These are phyloP conservation scores for Callitettix versicolor DNA, from an alignment of 1,140 invertebrate genomes.

Conservation along the genomic window DNA sequence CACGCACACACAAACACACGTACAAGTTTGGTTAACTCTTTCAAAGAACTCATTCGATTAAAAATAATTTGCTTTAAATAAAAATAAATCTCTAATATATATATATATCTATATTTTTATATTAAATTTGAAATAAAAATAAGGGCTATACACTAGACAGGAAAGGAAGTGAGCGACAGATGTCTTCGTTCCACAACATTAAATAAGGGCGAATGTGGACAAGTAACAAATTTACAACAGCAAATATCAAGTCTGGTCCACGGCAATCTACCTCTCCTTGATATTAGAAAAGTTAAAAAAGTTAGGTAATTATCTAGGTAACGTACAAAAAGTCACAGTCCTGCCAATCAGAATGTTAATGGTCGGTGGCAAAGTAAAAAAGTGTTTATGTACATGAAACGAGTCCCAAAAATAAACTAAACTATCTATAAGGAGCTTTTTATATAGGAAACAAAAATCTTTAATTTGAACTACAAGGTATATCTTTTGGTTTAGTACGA, in stretches of 20 bases:
- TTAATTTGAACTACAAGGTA: conserved; percentile 19
- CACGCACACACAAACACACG: too few species aligned
- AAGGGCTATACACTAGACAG: too few species aligned
- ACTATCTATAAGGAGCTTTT: conserved; percentile 7
- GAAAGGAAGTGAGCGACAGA: too few species aligned
- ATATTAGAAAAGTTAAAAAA: background rate
- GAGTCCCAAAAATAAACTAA: conserved; percentile 13
- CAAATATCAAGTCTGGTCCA: conserved; percentile 2
- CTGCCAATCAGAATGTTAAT: conserved; percentile 9
- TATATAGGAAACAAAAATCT: conserved; percentile 4
- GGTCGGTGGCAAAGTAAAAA: conserved; percentile 15
- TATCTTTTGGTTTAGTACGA: conserved; percentile 15
- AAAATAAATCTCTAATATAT: too few species aligned
- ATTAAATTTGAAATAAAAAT: too few species aligned
- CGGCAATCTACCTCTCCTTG: conserved; percentile 1
- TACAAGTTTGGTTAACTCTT: too few species aligned
- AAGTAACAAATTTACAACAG: too few species aligned
- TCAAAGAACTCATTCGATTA: too few species aligned
- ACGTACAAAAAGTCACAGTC: conserved; percentile 13
- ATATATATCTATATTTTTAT: too few species aligned
- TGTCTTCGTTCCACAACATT: too few species aligned
- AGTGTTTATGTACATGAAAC: conserved; percentile 10
- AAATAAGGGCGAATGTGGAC: too few species aligned
- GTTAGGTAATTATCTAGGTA: background rate
- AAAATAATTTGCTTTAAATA: too few species aligned